phyloP scores from a whole-genome alignment of 2,113 vertebrate genomes.

The Elephas maximus region DNA sequence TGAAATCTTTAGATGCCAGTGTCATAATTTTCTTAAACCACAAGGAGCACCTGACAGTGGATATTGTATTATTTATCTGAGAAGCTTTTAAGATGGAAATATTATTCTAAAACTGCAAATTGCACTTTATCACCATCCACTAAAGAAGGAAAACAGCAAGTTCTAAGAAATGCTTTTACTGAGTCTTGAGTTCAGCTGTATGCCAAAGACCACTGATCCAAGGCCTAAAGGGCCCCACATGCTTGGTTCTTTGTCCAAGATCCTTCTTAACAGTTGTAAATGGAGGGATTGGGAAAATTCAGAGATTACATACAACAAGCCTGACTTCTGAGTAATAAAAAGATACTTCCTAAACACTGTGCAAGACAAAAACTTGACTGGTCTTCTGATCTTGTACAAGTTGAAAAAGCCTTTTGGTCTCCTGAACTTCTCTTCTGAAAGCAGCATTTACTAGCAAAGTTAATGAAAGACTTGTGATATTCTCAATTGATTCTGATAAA shows the following conservation, averaged over 20 bases:
- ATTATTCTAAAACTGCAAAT: background rate
- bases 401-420: constrained; percentile 61
- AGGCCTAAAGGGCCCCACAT: background rate
- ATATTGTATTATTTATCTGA: background rate
- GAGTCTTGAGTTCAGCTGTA: background rate
- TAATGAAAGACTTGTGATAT: constrained; percentile 3
- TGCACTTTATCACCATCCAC: background rate
- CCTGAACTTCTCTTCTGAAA: constrained; percentile 51
- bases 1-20: background rate
- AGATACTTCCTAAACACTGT: constrained; percentile 8
- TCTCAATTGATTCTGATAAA: constrained; percentile 62
- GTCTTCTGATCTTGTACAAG: background rate
- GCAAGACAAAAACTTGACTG: constrained; percentile 45
- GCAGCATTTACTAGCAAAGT: background rate
- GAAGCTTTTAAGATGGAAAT: background rate
- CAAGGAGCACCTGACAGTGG: background rate
- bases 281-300: background rate
- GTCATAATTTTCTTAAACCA: background rate
- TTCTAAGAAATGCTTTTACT: background rate
- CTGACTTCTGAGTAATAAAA: constrained; percentile 35
- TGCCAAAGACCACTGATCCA: constrained; percentile 27
- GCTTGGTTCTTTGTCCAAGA: background rate
- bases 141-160: background rate
- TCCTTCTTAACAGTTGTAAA: background rate
- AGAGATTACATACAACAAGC: background rate